A percentile compares a stretch with the other conserved stretches of the same genome.
Evolutionary conservation across 2,797 vertebrate genomes (phyloP).

Genomic region (Bufotes viridis): DNA sequence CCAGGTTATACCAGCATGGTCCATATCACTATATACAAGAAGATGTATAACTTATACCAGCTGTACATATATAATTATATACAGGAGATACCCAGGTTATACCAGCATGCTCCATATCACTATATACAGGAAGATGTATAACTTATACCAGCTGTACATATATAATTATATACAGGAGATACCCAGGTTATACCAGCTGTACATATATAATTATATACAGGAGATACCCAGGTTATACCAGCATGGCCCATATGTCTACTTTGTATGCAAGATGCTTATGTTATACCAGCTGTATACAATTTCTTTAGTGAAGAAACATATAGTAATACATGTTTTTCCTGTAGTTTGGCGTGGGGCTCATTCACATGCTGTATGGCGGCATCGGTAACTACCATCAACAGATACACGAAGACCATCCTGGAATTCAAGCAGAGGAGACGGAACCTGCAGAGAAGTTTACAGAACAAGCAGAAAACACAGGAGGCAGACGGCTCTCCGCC

Average conservation of each 20-base stretch:
- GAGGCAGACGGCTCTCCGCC: slow-evolving; percentile 82
- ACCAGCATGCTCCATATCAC: too few species aligned
- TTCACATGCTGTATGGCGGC: slow-evolving; percentile 92
- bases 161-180: background rate
- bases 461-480: slow-evolving; percentile 82
- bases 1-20: background rate
- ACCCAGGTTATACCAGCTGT: background rate
- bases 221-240: background rate
- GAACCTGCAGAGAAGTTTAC: slow-evolving; percentile 87
- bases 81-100: too few species aligned
- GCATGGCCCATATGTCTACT: background rate
- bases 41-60: too few species aligned
- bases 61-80: too few species aligned
- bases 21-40: too few species aligned
- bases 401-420: slow-evolving; percentile 87
- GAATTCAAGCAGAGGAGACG: slow-evolving; percentile 90
- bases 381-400: slow-evolving; percentile 87
- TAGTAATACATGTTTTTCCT: slow-evolving; percentile 25
- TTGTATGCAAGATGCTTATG: background rate
- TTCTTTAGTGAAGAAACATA: background rate
- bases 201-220: background rate
- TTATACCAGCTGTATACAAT: background rate
- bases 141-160: background rate
- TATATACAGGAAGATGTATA: too few species aligned
- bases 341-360: slow-evolving; percentile 89